Evolutionary conservation across 2,888 invertebrate species (phyloP).

Genomic region (Hydropsyche betteni): DNA sequence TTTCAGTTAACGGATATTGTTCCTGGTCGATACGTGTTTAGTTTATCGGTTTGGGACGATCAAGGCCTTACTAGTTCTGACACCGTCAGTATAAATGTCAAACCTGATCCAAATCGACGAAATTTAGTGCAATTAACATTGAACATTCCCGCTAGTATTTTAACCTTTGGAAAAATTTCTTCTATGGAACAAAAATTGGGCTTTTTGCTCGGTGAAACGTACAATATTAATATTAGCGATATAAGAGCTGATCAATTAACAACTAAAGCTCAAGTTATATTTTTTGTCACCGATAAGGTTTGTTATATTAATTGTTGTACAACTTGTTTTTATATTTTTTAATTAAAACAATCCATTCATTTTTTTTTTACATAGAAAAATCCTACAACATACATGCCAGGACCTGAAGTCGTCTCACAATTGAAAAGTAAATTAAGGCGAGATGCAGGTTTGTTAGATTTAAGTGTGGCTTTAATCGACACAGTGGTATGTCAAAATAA

Average conservation of each 20-base stretch:
- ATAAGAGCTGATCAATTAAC: conserved; percentile 69
- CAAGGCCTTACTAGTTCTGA: conserved; percentile 86
- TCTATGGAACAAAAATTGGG: conserved; percentile 83
- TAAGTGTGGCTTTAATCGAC: conserved; percentile 75
- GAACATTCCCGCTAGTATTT: conserved; percentile 74
- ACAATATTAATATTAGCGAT: conserved; percentile 69
- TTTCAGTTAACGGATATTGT: conserved; percentile 81
- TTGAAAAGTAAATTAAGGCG: conserved; percentile 74
- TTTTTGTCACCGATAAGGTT: conserved; percentile 72
- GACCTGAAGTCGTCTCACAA: conserved; percentile 72
- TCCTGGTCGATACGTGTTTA: conserved; percentile 88
- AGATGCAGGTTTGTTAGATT: conserved; percentile 73
- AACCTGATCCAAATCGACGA: conserved; percentile 76
- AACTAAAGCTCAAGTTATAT: conserved; percentile 72
- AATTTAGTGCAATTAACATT: conserved; percentile 85
- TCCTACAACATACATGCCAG: conserved; percentile 59
- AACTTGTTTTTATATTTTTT: neutral
- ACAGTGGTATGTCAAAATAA: conserved; percentile 90
- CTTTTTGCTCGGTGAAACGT: conserved; percentile 78
- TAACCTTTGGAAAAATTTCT: conserved; percentile 73
- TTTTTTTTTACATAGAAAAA: conserved; percentile 54
- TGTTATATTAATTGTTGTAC: conserved; percentile 51
- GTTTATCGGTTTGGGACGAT: conserved; percentile 88
- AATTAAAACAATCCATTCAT: neutral
- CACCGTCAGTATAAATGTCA: conserved; percentile 84